Conservation (phyloP, 2,888 invertebrate species). For the Trichogramma dendrolimi region DNA sequence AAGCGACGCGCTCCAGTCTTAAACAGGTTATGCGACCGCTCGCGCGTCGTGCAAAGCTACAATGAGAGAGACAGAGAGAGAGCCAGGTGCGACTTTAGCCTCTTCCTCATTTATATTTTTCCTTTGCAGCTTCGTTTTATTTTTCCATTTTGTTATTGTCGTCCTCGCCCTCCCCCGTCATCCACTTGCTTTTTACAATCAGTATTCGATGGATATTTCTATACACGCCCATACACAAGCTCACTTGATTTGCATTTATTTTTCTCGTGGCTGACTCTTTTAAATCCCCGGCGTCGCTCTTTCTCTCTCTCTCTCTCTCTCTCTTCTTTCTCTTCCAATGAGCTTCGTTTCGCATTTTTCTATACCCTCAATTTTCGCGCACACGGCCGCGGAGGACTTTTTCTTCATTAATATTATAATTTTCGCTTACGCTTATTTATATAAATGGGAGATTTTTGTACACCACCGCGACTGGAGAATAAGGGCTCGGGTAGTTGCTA, state of each 20-base stretch:
- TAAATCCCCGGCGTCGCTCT: too few species aligned
- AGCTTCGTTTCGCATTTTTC: too few species aligned
- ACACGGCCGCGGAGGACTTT: too few species aligned
- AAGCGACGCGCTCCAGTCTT: constrained; percentile 33
- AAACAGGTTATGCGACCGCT: constrained; percentile 37
- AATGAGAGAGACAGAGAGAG: constrained; percentile 37
- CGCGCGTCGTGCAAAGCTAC: constrained; percentile 30
- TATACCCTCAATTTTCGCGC: too few species aligned
- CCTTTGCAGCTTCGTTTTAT: not conserved
- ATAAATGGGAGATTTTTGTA: too few species aligned
- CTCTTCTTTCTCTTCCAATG: too few species aligned
- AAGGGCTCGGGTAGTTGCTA: too few species aligned
- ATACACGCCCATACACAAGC: not conserved
- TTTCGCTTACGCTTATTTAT: too few species aligned
- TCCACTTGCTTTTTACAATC: constrained; percentile 8
- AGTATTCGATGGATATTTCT: constrained; percentile 13
- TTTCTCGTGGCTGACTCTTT: too few species aligned
- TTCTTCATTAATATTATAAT: too few species aligned
- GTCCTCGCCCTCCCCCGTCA: not conserved
- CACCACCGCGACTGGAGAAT: too few species aligned
- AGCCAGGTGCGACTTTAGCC: constrained; percentile 15
- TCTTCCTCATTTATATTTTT: not conserved
- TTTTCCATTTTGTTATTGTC: constrained; percentile 10
- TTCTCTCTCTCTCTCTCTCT: too few species aligned
- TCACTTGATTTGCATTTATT: not conserved